phyloP scores from a whole-genome alignment of 2,888 invertebrate genomes.

The Cephalotes varians region DNA sequence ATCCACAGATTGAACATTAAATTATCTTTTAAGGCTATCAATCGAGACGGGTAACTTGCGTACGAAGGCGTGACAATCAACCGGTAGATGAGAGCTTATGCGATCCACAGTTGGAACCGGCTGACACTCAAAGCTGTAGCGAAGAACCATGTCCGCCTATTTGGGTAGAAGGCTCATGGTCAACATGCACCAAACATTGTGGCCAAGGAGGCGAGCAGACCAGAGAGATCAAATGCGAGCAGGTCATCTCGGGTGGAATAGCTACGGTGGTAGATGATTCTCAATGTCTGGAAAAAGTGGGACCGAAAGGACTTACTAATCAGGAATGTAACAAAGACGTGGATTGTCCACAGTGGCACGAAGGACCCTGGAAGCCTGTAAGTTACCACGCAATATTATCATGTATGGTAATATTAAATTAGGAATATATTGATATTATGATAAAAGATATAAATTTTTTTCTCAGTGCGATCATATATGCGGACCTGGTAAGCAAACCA shows the following conservation, averaged over 20 bases:
- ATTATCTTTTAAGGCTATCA: slow-evolving; percentile 88
- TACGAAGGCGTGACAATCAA: slow-evolving; percentile 90
- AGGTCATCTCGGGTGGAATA: slow-evolving; percentile 91
- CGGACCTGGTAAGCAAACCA: slow-evolving; percentile 93
- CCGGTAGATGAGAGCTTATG: slow-evolving; percentile 92
- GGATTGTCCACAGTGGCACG: slow-evolving; percentile 94
- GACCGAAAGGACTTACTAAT: slow-evolving; percentile 90
- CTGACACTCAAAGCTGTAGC: slow-evolving; percentile 90
- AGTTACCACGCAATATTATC: slow-evolving; percentile 81
- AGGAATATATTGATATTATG: neutral
- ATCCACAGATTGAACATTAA: too few relatives aligned
- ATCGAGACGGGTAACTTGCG: slow-evolving; percentile 93
- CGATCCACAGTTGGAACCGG: slow-evolving; percentile 91
- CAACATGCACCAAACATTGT: slow-evolving; percentile 93
- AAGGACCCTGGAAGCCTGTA: slow-evolving; percentile 96
- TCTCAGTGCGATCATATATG: slow-evolving; percentile 95
- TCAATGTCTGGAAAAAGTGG: slow-evolving; percentile 90
- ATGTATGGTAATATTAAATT: neutral
- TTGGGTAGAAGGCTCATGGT: slow-evolving; percentile 94
- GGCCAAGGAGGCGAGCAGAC: slow-evolving; percentile 91
- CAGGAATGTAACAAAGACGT: slow-evolving; percentile 92
- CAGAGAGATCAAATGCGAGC: slow-evolving; percentile 92
- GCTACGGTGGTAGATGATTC: slow-evolving; percentile 91
- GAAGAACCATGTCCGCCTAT: slow-evolving; percentile 92
- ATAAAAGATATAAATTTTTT: neutral